These are phyloP conservation scores for Drosophila tanythrix DNA, from an alignment of 2,888 invertebrate genomes.

Conservation along the genomic window DNA sequence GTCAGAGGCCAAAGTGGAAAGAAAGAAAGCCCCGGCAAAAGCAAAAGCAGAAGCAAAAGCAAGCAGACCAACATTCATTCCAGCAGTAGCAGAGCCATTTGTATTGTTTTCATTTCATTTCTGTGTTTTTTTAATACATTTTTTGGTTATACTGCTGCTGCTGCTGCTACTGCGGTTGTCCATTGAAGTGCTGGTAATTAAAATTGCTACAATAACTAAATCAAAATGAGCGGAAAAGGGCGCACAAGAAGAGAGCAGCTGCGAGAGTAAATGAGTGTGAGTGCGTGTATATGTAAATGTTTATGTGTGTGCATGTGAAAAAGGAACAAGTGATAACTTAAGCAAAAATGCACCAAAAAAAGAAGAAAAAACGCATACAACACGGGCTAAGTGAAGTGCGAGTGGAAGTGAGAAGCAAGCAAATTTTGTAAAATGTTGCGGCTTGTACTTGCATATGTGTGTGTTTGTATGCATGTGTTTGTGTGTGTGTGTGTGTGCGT, in stretches of 20 bases:
- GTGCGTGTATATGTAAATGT: constrained; percentile 11
- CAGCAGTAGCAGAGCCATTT: constrained; percentile 45
- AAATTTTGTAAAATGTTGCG: constrained; percentile 62
- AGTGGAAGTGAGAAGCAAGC: constrained; percentile 62
- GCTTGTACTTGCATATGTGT: constrained; percentile 35
- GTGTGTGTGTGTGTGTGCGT: constrained; percentile 11
- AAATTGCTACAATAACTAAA: constrained; percentile 76
- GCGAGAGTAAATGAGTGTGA: constrained; percentile 24
- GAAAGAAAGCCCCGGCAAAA: constrained; percentile 23
- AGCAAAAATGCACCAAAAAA: constrained; percentile 47
- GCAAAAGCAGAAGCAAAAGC: constrained; percentile 13
- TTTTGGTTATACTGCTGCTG: constrained; percentile 22
- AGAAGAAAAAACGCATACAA: constrained; percentile 12
- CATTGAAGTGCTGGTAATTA: constrained; percentile 74
- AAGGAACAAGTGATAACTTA: constrained; percentile 71
- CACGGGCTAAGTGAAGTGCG: constrained; percentile 9
- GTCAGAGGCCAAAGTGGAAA: constrained; percentile 67
- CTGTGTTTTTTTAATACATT: constrained; percentile 40
- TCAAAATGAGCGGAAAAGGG: constrained; percentile 56
- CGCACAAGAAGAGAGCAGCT: constrained; percentile 28
- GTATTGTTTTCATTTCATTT: constrained; percentile 68
- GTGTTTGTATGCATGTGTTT: background rate
- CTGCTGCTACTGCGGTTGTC: constrained; percentile 20
- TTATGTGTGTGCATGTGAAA: constrained; percentile 28
- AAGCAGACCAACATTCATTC: constrained; percentile 21